Evolutionary conservation across 1,140 invertebrate genomes (phyloP).

Genomic region (Mylabris phalerata): DNA sequence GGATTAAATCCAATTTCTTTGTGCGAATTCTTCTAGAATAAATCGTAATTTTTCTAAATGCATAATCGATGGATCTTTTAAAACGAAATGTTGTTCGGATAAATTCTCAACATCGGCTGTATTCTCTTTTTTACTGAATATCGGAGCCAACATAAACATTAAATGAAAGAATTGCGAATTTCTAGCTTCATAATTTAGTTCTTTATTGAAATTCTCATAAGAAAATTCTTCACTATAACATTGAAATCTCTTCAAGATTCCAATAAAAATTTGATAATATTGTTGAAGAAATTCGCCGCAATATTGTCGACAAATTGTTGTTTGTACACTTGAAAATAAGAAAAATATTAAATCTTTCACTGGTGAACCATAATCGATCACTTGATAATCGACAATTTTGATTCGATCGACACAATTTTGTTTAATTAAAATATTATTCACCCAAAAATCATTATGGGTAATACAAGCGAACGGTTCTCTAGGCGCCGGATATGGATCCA

Average conservation of each 20-base stretch:
- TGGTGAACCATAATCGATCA: constrained; percentile 45
- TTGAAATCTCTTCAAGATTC: constrained; percentile 25
- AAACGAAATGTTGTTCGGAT: neutral
- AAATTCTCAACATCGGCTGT: constrained; percentile 8
- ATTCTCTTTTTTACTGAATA: constrained; percentile 10
- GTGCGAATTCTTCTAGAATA: constrained; percentile 13
- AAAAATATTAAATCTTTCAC: constrained; percentile 51
- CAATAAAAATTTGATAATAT: constrained; percentile 46
- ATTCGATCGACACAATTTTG: constrained; percentile 40
- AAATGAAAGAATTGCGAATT: constrained; percentile 20
- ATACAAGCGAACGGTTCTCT: constrained; percentile 23
- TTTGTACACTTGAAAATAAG: constrained; percentile 45
- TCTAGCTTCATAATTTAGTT: constrained; percentile 15
- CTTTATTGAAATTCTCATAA: constrained; percentile 17
- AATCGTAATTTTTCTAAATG: constrained; percentile 10
- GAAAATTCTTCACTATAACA: constrained; percentile 20
- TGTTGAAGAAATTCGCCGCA: constrained; percentile 43
- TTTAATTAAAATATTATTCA: constrained; percentile 49
- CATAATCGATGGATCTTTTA: neutral
- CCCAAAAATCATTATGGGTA: constrained; percentile 25
- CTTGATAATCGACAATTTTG: constrained; percentile 57
- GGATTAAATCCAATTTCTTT: constrained; percentile 15
- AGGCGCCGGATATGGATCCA: neutral
- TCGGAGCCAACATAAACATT: constrained; percentile 20
- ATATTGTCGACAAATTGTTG: constrained; percentile 37